Conservation (phyloP, 2,113 vertebrate genomes). For the Ellobius talpinus region DNA sequence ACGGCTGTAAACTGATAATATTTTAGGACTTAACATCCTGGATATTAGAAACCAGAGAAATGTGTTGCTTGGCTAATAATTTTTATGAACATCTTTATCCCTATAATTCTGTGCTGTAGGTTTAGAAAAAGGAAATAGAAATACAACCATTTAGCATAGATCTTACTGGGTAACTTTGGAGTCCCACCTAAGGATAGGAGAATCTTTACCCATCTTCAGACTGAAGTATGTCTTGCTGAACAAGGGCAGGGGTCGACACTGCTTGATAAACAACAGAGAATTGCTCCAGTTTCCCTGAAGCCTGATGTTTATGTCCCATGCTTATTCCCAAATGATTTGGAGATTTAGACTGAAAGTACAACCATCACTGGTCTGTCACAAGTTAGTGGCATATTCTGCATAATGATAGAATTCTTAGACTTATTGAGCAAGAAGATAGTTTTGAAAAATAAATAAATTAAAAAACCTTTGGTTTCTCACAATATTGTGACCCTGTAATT, state of each 20-base stretch:
- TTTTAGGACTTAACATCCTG: background rate
- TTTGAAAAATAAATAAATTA: conserved; percentile 34
- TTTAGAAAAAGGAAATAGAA: background rate
- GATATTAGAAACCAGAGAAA: conserved; percentile 5
- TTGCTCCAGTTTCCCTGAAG: background rate
- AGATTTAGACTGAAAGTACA: background rate
- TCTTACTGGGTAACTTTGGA: background rate
- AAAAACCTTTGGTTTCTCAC: conserved; percentile 13
- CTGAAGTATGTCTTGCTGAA: background rate
- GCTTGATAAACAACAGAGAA: background rate
- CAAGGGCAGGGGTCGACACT: background rate
- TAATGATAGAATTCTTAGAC: background rate
- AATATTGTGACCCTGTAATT: conserved; percentile 34
- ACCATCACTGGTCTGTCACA: background rate
- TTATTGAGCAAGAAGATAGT: background rate
- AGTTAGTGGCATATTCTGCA: background rate
- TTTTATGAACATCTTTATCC: background rate
- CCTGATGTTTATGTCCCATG: background rate
- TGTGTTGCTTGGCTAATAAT: background rate
- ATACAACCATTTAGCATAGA: background rate
- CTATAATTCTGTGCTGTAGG: background rate
- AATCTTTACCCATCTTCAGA: background rate
- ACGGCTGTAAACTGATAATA: background rate
- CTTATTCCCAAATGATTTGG: background rate
- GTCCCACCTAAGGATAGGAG: background rate